Percentiles rank a stretch among this genome's conserved stretches.
Evolutionary conservation across 2,113 vertebrate species (phyloP).

Genomic region (Pachycephala philippinensis): DNA sequence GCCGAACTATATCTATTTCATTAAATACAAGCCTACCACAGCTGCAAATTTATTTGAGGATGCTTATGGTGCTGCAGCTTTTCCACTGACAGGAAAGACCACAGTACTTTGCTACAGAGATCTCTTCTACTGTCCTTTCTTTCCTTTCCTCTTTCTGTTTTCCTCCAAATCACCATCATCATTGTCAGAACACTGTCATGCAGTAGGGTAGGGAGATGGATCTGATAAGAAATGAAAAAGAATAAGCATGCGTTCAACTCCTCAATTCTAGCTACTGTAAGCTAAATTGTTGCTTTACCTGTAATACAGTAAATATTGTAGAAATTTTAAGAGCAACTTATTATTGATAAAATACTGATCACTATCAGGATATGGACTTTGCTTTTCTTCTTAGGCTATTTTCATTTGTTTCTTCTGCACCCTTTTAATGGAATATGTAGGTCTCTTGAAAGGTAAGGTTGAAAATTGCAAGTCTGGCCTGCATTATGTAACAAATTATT

Average conservation of each 20-base stretch:
- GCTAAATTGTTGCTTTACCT: constrained; percentile 1
- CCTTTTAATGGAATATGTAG: constrained; percentile 85
- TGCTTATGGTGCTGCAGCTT: background rate
- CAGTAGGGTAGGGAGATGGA: background rate
- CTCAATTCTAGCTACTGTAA: background rate
- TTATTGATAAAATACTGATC: constrained; percentile 56
- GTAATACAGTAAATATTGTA: constrained; percentile 31
- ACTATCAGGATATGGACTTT: constrained; percentile 74
- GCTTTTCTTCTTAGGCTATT: constrained; percentile 81
- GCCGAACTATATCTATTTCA: background rate
- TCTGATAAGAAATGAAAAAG: background rate
- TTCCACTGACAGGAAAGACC: background rate
- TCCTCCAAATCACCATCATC: background rate
- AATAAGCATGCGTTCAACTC: background rate
- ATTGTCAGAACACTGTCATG: background rate
- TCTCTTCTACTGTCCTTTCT: background rate
- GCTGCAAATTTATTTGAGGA: background rate
- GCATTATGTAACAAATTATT: constrained; percentile 73
- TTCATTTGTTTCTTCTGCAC: constrained; percentile 87
- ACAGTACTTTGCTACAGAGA: background rate
- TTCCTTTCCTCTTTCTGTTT: background rate
- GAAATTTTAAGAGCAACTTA: constrained; percentile 51
- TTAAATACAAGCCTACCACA: background rate
- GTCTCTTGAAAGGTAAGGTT: constrained; percentile 91
- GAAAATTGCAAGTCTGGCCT: constrained; percentile 76